Evolutionary conservation across 2,888 invertebrate species (phyloP).

Genomic region (Cosmia pyralina): DNA sequence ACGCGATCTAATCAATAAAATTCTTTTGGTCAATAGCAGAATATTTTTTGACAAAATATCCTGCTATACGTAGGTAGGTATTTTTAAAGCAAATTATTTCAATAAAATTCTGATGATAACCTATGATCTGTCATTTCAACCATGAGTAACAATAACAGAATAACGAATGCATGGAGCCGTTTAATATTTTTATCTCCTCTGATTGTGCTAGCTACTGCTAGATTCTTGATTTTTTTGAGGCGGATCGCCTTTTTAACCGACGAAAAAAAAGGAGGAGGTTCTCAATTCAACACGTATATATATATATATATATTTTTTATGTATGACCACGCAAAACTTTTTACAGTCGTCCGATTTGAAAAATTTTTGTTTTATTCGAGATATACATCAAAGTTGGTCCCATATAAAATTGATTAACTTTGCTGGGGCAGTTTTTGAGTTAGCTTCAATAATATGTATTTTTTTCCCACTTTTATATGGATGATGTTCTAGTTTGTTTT

Average conservation of each 20-base stretch:
- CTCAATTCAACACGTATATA: too few relatives aligned
- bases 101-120: constrained; percentile 62
- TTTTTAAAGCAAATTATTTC: constrained; percentile 46
- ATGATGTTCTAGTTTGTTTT: too few relatives aligned
- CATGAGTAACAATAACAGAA: constrained; percentile 50
- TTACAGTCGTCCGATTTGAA: too few relatives aligned
- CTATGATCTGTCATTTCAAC: constrained; percentile 55
- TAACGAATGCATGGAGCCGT: constrained; percentile 50
- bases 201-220: background rate
- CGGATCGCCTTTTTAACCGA: background rate
- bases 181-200: background rate
- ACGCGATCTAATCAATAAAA: constrained; percentile 25
- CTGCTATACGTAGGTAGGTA: constrained; percentile 19
- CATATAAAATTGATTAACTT: too few relatives aligned
- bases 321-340: too few relatives aligned
- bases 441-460: too few relatives aligned
- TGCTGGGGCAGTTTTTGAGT: too few relatives aligned
- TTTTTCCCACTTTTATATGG: too few relatives aligned
- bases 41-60: constrained; percentile 27
- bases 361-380: too few relatives aligned
- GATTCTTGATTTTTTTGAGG: background rate
- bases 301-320: too few relatives aligned
- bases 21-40: background rate
- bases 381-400: too few relatives aligned
- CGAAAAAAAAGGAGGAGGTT: too few relatives aligned